A percentile compares a stretch with the other conserved stretches of the same genome.
Conservation (phyloP, 2,888 invertebrate species). For the Dasysyrphus albostriatus region DNA sequence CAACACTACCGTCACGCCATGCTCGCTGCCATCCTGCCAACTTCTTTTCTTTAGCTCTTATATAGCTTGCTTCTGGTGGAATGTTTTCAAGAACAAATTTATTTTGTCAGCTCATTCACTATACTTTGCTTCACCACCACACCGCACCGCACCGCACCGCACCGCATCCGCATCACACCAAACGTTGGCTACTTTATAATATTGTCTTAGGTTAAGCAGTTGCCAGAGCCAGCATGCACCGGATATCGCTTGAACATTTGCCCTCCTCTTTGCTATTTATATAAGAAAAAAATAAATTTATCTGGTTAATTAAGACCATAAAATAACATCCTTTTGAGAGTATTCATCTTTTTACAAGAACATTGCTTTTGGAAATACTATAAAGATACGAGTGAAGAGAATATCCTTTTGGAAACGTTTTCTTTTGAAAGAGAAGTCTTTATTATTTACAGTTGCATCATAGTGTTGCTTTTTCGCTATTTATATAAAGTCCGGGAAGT, state of each 20-base stretch:
- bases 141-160: no score
- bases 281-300: slow-evolving; percentile 22
- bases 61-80: not conserved
- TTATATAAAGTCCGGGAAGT: not conserved
- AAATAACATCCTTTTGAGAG: slow-evolving; percentile 50
- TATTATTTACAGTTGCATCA: slow-evolving; percentile 5
- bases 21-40: not conserved
- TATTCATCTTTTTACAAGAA: slow-evolving; percentile 1
- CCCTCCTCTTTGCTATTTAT: not conserved
- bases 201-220: not conserved
- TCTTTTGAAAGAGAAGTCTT: not conserved
- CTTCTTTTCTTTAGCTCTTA: not conserved
- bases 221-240: not conserved
- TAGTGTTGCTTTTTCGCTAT: not conserved
- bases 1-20: not conserved
- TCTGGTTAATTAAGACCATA: slow-evolving; percentile 66
- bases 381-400: not conserved
- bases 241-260: slow-evolving; percentile 6
- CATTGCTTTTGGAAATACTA: not conserved
- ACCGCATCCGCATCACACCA: not conserved
- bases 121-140: not conserved
- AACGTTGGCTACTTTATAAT: not conserved
- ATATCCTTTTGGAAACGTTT: not conserved
- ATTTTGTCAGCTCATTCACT: slow-evolving; percentile 41
- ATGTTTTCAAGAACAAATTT: slow-evolving; percentile 36